These are phyloP conservation scores for Laterallus jamaicensis DNA, from an alignment of 2,113 vertebrate genomes.

Conservation along the genomic window DNA sequence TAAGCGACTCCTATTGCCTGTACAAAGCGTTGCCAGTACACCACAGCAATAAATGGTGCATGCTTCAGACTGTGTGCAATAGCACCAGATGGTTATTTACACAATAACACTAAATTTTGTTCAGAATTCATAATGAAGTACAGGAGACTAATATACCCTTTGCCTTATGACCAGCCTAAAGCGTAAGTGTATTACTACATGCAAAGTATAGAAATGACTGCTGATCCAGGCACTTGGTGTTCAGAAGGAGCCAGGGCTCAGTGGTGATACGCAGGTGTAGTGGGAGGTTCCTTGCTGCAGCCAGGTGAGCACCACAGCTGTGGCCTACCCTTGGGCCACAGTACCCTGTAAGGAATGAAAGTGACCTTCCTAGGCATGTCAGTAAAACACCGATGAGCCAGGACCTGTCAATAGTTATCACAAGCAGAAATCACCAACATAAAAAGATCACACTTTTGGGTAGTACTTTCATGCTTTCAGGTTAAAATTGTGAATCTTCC, in stretches of 20 bases:
- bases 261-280: rapidly evolving
- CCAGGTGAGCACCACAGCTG: neutral
- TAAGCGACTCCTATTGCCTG: neutral
- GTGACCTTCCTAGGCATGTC: rapidly evolving
- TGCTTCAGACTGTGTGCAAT: rapidly evolving
- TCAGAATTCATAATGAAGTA: neutral
- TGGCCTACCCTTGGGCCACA: neutral
- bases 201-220: neutral
- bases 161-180: neutral
- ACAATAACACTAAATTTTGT: neutral
- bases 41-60: neutral
- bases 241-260: neutral
- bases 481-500: neutral
- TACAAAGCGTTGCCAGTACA: neutral
- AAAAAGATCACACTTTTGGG: neutral
- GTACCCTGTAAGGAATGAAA: neutral
- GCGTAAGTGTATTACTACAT: neutral
- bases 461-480: neutral
- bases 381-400: neutral
- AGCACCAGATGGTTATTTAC: neutral
- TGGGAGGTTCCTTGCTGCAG: neutral
- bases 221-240: rapidly evolving
- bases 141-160: neutral
- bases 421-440: neutral
- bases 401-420: neutral